These are phyloP conservation scores for Odontothrips loti DNA, from an alignment of 2,888 invertebrate genomes.

Conservation along the genomic window DNA sequence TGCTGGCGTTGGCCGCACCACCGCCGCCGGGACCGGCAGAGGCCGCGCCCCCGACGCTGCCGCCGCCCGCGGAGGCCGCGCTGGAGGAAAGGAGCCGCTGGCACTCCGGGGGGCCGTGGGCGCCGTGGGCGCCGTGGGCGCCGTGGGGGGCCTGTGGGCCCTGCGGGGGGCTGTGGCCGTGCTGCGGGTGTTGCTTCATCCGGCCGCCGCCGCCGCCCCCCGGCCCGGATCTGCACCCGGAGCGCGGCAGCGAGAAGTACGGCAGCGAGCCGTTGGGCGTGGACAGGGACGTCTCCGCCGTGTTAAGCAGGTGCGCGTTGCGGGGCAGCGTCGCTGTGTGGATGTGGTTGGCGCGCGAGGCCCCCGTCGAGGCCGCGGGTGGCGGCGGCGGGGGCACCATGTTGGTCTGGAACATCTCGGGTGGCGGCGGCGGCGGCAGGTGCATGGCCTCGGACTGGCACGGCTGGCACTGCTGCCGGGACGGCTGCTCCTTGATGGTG, in stretches of 20 bases:
- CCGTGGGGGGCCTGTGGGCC: slow-evolving; percentile 40
- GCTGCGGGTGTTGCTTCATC: slow-evolving; percentile 32
- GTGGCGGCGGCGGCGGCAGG: slow-evolving; percentile 22
- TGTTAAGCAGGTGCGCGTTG: slow-evolving; percentile 33
- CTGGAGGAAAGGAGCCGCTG: background rate
- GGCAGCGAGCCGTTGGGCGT: slow-evolving; percentile 41
- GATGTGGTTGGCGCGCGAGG: slow-evolving; percentile 23
- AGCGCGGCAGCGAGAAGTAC: slow-evolving; percentile 49
- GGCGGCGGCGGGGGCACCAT: background rate
- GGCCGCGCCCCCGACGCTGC: slow-evolving; percentile 46
- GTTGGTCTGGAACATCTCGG: slow-evolving; percentile 10
- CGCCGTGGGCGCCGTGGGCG: slow-evolving; percentile 36
- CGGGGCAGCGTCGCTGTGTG: slow-evolving; percentile 35
- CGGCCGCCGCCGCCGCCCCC: slow-evolving; percentile 45
- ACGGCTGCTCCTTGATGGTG: slow-evolving; percentile 33
- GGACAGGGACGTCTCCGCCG: slow-evolving; percentile 30
- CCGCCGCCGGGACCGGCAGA: slow-evolving; percentile 36
- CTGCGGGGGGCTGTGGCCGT: slow-evolving; percentile 38
- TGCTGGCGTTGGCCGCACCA: slow-evolving; percentile 47
- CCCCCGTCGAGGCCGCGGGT: background rate
- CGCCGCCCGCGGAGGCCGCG: slow-evolving; percentile 45
- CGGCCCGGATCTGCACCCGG: slow-evolving; percentile 42
- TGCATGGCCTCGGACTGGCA: slow-evolving; percentile 4
- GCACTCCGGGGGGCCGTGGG: slow-evolving; percentile 35
- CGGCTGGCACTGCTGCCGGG: slow-evolving; percentile 20